phyloP scores from a whole-genome alignment of 2,797 vertebrate genomes.

The Melanotaenia boesemani region DNA sequence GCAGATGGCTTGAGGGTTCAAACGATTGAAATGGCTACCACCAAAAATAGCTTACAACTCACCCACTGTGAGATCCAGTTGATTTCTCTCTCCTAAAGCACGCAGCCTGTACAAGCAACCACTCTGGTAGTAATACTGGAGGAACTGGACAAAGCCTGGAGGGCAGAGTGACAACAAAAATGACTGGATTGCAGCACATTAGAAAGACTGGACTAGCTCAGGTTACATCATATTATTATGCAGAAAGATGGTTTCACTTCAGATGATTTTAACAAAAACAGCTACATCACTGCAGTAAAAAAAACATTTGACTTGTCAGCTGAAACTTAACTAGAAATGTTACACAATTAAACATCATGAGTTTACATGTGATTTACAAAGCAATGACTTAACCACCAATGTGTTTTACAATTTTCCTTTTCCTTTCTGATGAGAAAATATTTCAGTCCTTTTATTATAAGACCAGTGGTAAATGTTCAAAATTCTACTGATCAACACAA shows the following conservation, averaged over 20 bases:
- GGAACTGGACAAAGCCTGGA: slow-evolving; percentile 96
- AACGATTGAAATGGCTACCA: slow-evolving; percentile 50
- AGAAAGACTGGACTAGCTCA: neutral
- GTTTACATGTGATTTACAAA: neutral
- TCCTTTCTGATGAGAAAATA: neutral
- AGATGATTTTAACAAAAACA: no score
- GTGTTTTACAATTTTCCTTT: neutral
- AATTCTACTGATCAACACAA: neutral
- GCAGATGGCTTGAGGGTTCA: slow-evolving; percentile 58
- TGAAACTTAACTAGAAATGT: no score
- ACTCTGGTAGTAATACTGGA: slow-evolving; percentile 99
- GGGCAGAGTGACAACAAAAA: neutral
- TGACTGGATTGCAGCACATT: neutral
- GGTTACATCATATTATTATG: neutral
- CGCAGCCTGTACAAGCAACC: slow-evolving; percentile 96
- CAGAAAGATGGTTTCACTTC: neutral
- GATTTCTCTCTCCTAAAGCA: slow-evolving; percentile 94
- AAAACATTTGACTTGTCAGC: no score
- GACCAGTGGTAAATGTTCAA: neutral
- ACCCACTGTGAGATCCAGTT: slow-evolving; percentile 98
- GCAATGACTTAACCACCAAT: neutral
- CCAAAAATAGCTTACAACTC: slow-evolving; percentile 75
- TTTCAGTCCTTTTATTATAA: neutral
- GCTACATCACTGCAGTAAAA: no score
- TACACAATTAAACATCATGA: neutral